These are phyloP conservation scores for Microchrysa polita DNA, from an alignment of 2,888 invertebrate genomes.

Conservation along the genomic window DNA sequence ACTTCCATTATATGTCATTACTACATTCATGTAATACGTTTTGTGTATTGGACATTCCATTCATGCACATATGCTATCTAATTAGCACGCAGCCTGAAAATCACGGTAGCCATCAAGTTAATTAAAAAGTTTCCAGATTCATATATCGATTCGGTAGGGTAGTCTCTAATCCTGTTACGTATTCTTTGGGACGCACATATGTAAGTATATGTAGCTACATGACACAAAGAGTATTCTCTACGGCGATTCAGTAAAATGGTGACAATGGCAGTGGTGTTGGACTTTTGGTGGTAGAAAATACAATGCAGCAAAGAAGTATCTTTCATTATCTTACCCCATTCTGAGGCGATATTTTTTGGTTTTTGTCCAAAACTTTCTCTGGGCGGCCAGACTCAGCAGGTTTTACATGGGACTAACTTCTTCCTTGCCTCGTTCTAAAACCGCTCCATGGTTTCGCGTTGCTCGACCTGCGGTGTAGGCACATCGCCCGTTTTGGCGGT, in stretches of 20 bases:
- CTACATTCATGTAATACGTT: constrained; percentile 7
- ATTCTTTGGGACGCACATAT: background rate
- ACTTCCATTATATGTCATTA: constrained; percentile 20
- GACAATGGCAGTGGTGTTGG: constrained; percentile 3
- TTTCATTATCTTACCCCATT: too few relatives aligned
- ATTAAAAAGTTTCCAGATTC: constrained; percentile 46
- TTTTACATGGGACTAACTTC: too few relatives aligned
- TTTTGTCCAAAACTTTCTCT: too few relatives aligned
- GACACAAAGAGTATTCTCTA: background rate
- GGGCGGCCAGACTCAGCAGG: too few relatives aligned
- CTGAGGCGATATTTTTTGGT: too few relatives aligned
- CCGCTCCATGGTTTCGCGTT: too few relatives aligned
- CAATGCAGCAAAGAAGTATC: too few relatives aligned
- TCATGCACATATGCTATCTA: constrained; percentile 47
- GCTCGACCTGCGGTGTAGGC: too few relatives aligned
- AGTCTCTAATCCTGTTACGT: constrained; percentile 1
- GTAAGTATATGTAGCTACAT: too few relatives aligned
- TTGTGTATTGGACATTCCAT: constrained; percentile 31
- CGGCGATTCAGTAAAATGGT: too few relatives aligned
- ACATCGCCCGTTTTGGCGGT: too few relatives aligned
- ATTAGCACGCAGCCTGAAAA: constrained; percentile 49
- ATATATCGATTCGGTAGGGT: background rate
- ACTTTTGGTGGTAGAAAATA: background rate
- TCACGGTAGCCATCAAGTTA: constrained; percentile 49
- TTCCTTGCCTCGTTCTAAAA: too few relatives aligned